Percentiles rank a stretch among this genome's conserved stretches.
Conservation (phyloP, 2,888 invertebrate species). For the Tiliacea citrago region DNA sequence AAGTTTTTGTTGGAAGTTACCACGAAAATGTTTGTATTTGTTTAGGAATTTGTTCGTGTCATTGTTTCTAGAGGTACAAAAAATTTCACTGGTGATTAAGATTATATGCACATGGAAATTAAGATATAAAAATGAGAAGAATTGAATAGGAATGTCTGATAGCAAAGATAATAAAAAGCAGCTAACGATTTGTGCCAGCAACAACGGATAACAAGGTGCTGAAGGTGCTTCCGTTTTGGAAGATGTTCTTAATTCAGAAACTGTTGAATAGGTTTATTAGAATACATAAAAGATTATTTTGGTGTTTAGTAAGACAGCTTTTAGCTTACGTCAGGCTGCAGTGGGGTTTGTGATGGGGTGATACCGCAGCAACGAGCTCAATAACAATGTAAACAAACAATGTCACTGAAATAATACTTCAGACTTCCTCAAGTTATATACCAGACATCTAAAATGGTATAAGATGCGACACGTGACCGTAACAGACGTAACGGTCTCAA, state of each 20-base stretch:
- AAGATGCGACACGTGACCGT: slow-evolving; percentile 18
- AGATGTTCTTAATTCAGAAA: too few relatives aligned
- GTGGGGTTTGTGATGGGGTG: not conserved
- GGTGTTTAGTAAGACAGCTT: not conserved
- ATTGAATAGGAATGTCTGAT: too few relatives aligned
- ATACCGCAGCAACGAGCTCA: not conserved
- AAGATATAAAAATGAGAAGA: too few relatives aligned
- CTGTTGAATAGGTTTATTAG: too few relatives aligned
- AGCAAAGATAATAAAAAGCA: too few relatives aligned
- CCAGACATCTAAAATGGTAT: not conserved
- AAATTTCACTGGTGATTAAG: too few relatives aligned
- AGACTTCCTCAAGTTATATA: not conserved
- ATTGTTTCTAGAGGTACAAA: too few relatives aligned
- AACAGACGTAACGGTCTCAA: slow-evolving; percentile 28
- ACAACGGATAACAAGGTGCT: too few relatives aligned
- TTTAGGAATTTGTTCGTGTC: slow-evolving; percentile 1
- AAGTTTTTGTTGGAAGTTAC: slow-evolving; percentile 40
- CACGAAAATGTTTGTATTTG: slow-evolving; percentile 8
- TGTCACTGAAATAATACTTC: not conserved
- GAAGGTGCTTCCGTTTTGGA: too few relatives aligned
- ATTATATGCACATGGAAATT: too few relatives aligned
- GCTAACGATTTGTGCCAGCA: too few relatives aligned
- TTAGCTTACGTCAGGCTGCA: not conserved
- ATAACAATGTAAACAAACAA: slow-evolving; percentile 1
- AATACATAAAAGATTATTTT: too few relatives aligned